Evolutionary conservation across 2,888 invertebrate genomes (phyloP), one percentile per base, ranked within the genome.

Genomic region (Drosophila recens): DNA sequence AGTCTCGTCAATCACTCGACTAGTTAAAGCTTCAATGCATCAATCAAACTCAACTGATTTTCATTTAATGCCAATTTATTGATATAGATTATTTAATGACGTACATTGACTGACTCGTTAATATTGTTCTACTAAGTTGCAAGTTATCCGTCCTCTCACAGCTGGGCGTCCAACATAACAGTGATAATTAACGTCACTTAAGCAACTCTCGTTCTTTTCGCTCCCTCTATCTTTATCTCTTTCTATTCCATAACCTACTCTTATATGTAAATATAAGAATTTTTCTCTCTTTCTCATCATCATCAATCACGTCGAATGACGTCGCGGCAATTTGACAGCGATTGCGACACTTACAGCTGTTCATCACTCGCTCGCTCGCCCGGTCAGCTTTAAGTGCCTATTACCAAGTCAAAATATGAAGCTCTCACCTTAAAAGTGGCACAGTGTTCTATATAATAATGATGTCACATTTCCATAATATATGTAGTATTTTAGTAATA

Each of bases 291-390:
- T 30, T 72, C 45, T 38, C 54, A 85, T 87, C 87, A 89, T 79
- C 89, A 88, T 87, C 79, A 82, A 86, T 83, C 74, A 74, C 71
- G 38, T 53, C 48, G 52, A 33, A 52, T 68, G 61, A 49, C 59
- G 67, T 65, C 54, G 70, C 65, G 65, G 68, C 87, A 75, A 80
- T 83, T 88, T 89, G 83, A 89, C 84, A 87, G 84, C 76, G 67
- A 87, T 87, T 87, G 79, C 82, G 84, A 89, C 84, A 89, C 67
- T 84, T 89, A 84, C 84, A 84, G 81, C 88, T 86, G 86, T 82
- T 82, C 72, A 74, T 62, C 74, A 68, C 66, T 17, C 20, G 34
- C 61, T 38, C 20, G 34, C 58, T 38, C 27, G 23, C 30, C 56
- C 36, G 76, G 75, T 79, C 76, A 79, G 62, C 72, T 76, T 57